These are phyloP conservation scores for Aphelinus certus DNA, from an alignment of 1,140 invertebrate genomes.

Conservation along the genomic window DNA sequence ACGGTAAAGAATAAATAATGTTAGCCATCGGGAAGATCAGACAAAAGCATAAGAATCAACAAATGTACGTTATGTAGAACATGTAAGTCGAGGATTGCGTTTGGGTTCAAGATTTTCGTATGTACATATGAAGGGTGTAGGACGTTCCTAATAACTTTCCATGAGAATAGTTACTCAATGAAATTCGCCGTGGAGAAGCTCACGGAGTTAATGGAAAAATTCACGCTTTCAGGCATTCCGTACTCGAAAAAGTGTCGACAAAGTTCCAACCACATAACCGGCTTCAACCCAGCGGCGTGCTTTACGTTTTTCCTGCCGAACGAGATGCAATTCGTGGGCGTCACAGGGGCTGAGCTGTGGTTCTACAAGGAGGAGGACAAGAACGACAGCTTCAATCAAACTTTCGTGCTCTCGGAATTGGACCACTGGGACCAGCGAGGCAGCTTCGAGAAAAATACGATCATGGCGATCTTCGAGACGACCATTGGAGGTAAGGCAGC, in stretches of 20 bases:
- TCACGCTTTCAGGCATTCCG: conserved; percentile 18
- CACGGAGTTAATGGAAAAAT: neutral
- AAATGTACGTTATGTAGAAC: no score
- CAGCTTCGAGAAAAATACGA: conserved; percentile 76
- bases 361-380: conserved; percentile 77
- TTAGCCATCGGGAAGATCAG: no score
- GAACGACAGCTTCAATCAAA: conserved; percentile 72
- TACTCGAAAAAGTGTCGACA: conserved; percentile 54
- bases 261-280: conserved; percentile 57
- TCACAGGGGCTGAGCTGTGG: conserved; percentile 80
- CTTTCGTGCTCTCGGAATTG: conserved; percentile 81
- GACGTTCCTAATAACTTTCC: neutral
- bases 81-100: no score
- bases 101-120: no score
- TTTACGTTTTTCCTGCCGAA: conserved; percentile 74
- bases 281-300: conserved; percentile 73
- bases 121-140: no score
- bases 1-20: no score
- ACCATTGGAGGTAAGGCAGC: conserved; percentile 68
- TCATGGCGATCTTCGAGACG: conserved; percentile 79
- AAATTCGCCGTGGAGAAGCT: neutral
- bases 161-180: neutral
- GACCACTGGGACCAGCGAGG: conserved; percentile 77
- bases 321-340: conserved; percentile 76
- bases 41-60: no score